Evolutionary conservation across 2,113 vertebrate genomes (phyloP).

Genomic region (Tupaia tana): DNA sequence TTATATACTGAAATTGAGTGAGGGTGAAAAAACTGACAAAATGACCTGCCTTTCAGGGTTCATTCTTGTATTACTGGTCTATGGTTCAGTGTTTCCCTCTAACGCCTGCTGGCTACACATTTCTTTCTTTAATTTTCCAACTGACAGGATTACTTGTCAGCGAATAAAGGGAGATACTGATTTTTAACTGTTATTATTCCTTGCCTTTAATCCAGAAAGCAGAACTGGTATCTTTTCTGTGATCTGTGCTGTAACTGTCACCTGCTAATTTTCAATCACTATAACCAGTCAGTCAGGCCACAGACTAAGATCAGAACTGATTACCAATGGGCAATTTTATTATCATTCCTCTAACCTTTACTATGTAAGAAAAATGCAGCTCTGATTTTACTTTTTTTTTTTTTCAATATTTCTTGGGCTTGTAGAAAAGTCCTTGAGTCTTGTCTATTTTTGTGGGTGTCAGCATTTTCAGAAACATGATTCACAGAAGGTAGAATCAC

Average conservation of each 20-base stretch:
- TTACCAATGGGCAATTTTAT: not conserved
- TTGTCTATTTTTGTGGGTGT: conserved; percentile 15
- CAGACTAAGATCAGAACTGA: not conserved
- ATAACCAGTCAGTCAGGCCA: not conserved
- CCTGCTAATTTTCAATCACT: not conserved
- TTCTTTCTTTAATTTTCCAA: conserved; percentile 4
- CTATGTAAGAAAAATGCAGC: conserved; percentile 9
- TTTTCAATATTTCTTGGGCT: not conserved
- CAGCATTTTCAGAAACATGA: conserved; percentile 54
- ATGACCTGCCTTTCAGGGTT: not conserved
- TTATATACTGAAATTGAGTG: not conserved
- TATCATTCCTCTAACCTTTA: conserved; percentile 9
- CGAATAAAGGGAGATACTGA: not conserved
- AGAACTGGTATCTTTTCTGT: not conserved
- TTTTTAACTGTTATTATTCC: not conserved
- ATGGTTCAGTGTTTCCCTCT: not conserved
- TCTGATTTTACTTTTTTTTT: not conserved
- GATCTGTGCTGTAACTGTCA: not conserved
- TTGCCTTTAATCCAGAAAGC: not conserved
- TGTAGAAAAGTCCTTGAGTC: not conserved
- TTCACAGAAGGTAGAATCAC: conserved; percentile 21
- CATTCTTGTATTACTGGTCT: not conserved
- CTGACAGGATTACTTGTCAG: not conserved
- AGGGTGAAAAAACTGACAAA: not conserved
- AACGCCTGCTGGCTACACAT: not conserved